Conservation (phyloP, 1,140 invertebrate genomes). For the Maniola jurtina region DNA sequence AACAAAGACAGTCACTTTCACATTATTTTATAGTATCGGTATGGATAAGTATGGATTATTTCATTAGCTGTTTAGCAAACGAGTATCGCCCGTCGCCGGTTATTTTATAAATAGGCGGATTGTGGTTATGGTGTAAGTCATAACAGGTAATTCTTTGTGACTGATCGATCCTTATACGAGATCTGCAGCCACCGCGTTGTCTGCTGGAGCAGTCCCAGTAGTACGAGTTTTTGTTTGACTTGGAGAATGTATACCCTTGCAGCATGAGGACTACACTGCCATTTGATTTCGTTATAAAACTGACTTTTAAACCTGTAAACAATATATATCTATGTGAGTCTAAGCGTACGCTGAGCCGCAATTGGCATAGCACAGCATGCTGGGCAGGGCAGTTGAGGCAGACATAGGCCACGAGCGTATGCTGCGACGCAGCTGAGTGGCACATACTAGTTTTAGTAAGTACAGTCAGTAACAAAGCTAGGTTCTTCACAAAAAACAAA, state of each 20-base stretch:
- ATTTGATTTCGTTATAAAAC: constrained; percentile 1
- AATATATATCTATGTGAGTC: not conserved
- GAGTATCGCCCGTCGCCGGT: constrained; percentile 19
- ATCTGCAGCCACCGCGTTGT: constrained; percentile 19
- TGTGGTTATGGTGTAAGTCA: constrained; percentile 36
- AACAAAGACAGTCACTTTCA: too few relatives aligned
- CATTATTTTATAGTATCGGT: too few relatives aligned
- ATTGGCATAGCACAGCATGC: too few relatives aligned
- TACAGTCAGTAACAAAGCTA: too few relatives aligned
- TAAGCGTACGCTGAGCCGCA: too few relatives aligned
- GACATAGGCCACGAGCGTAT: too few relatives aligned
- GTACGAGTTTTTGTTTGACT: constrained; percentile 20
- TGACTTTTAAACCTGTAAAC: not conserved
- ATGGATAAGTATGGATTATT: too few relatives aligned
- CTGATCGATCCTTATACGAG: constrained; percentile 22
- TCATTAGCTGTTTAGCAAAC: too few relatives aligned
- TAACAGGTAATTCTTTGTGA: constrained; percentile 16
- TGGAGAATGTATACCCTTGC: constrained; percentile 31
- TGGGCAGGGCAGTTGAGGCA: too few relatives aligned
- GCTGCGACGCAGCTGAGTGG: too few relatives aligned
- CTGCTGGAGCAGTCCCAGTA: constrained; percentile 37
- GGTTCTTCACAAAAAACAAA: too few relatives aligned
- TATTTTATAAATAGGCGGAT: constrained; percentile 32
- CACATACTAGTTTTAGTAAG: too few relatives aligned
- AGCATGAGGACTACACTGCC: constrained; percentile 30